These are phyloP conservation scores for Matsumyia berberina DNA, from an alignment of 2,888 invertebrate genomes.

Conservation along the genomic window DNA sequence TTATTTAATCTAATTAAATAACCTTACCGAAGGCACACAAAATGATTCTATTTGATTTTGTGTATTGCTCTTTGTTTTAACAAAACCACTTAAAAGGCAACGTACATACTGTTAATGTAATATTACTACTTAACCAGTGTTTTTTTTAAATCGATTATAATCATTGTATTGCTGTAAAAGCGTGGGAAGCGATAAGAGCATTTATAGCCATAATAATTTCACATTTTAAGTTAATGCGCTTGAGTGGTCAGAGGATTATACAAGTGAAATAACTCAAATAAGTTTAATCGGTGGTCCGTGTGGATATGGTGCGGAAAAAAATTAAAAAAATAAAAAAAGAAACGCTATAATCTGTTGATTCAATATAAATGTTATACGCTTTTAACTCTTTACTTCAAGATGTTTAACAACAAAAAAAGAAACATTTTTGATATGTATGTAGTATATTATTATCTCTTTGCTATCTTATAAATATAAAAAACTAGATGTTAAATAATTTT, in stretches of 20 bases:
- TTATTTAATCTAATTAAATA: slow-evolving; percentile 41
- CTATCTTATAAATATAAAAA: slow-evolving; percentile 11
- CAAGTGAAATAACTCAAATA: not conserved
- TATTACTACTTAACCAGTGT: not conserved
- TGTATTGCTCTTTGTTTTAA: slow-evolving; percentile 39
- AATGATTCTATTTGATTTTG: slow-evolving; percentile 60
- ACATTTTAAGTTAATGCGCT: not conserved
- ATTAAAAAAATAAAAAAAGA: not conserved
- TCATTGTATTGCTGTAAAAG: no score
- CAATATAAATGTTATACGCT: not conserved
- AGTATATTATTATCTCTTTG: slow-evolving; percentile 30
- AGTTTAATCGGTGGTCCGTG: slow-evolving; percentile 43
- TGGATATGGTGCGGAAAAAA: slow-evolving; percentile 12
- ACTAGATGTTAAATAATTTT: slow-evolving; percentile 9
- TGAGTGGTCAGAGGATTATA: not conserved
- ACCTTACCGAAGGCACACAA: slow-evolving; percentile 65
- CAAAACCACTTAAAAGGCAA: not conserved
- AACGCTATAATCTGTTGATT: no score
- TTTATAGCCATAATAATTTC: not conserved
- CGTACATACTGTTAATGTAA: not conserved
- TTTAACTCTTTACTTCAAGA: not conserved
- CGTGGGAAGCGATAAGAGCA: not conserved
- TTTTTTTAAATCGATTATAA: not conserved
- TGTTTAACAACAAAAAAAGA: slow-evolving; percentile 3
- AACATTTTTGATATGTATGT: slow-evolving; percentile 57